Base-by-base conservation (phyloP, 2,113 vertebrate genomes). In the Nanger granti region DNA sequence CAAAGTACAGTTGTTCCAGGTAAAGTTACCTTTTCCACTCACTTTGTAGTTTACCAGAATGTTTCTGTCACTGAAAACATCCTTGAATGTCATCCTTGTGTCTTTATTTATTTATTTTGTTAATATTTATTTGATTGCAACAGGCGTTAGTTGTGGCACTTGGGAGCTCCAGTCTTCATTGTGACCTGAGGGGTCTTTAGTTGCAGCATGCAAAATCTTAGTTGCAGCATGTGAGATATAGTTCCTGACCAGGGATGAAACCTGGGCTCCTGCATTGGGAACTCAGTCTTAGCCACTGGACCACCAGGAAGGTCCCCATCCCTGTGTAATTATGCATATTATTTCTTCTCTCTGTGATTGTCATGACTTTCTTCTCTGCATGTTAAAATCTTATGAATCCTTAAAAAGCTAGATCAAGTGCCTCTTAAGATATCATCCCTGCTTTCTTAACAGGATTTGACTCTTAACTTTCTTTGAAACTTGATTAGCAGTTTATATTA, bases 141-240 rank as follows among this genome's bases (percentile, higher is more conserved):
- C 0, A 1, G 37, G 20, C 1, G 0, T 76, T 76, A 41, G 37
- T 24, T 41, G 69, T 41, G 37, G 69, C n/a, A 76, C 69, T 24
- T 41, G 10, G 69, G 37, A 76, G 20, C 69, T 13, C 37, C 0
- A 0, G 3, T 76, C 69, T 76, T 76, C 37, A 24, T 2, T 76
- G 69, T 76, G 37, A 24, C n/a, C 7, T 76, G 69, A 41, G 20
- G 20, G n/a, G 5, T 41, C 69, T 76, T 76, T 24, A 66, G 64
- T 4, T 34, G 64, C 15, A 37, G 18, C 66, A 6, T 37, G 9
- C 13, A 52, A 52, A 52, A 15, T 52, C 13, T 73, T 22, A 66
- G 64, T 4, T n/a, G 64, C 4, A 41, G 20, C 69, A 7, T 73
- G 10, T 73, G 69, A 76, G 69, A 76, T 76, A n/a, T 41, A 41